These are phyloP conservation scores for Chloropsis cyanopogon DNA, from an alignment of 2,113 vertebrate genomes.

Conservation along the genomic window DNA sequence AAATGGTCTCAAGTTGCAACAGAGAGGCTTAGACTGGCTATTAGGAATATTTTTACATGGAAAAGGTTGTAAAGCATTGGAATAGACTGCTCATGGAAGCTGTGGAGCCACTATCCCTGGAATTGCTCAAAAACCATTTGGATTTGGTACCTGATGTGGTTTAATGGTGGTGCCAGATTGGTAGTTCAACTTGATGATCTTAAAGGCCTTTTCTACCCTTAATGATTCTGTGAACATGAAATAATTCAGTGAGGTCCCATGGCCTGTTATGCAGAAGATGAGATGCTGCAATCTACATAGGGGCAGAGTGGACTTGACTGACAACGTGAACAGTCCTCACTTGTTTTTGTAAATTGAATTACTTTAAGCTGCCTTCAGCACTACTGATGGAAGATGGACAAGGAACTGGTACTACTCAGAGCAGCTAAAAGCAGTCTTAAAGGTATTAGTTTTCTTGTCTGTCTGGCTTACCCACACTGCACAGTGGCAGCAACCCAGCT, in stretches of 20 bases:
- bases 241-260: background rate
- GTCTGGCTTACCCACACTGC: background rate
- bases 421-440: background rate
- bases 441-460: background rate
- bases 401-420: background rate
- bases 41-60: background rate
- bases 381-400: background rate
- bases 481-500: background rate
- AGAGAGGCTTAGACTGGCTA: background rate
- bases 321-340: background rate
- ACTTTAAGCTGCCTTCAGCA: background rate
- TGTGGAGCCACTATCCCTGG: background rate
- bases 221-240: background rate
- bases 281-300: background rate
- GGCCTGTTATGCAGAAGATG: background rate
- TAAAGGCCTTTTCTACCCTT: background rate
- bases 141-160: background rate
- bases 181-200: background rate
- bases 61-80: background rate
- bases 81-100: background rate
- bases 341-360: background rate
- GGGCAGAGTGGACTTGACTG: background rate
- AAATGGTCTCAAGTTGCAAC: background rate
- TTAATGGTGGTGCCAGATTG: background rate
- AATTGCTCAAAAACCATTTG: background rate